These are phyloP conservation scores for Arvicanthis niloticus DNA, from an alignment of 2,113 vertebrate genomes.

Conservation along the genomic window DNA sequence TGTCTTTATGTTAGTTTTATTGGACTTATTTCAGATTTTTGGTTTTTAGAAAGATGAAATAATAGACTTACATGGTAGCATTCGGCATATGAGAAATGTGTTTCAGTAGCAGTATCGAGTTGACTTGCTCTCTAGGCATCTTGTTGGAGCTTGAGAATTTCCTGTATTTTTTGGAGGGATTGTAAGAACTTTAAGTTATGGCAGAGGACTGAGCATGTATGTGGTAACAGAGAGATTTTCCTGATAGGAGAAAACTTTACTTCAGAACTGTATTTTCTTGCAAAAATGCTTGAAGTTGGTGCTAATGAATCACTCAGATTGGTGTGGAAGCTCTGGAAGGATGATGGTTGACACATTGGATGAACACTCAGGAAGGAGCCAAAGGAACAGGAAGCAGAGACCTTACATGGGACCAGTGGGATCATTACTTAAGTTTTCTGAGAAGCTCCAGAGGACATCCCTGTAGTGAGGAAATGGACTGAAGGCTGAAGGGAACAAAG, in stretches of 20 bases:
- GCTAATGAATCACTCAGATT: neutral
- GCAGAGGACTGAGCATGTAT: neutral
- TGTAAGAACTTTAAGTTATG: neutral
- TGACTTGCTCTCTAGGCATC: neutral
- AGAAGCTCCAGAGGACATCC: too few relatives aligned
- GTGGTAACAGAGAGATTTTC: neutral
- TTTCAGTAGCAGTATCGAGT: neutral
- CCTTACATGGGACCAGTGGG: neutral
- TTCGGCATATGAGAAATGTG: neutral
- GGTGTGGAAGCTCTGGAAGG: neutral
- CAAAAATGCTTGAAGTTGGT: neutral
- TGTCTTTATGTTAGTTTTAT: neutral
- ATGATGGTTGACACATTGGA: neutral
- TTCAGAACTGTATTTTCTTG: neutral
- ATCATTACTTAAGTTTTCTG: neutral
- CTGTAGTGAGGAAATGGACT: neutral
- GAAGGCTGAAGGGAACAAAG: neutral
- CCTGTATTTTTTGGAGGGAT: neutral
- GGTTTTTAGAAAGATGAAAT: neutral
- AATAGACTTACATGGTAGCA: neutral
- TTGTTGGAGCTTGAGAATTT: neutral
- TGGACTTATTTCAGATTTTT: neutral
- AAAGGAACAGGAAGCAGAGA: neutral
- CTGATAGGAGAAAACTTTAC: neutral
- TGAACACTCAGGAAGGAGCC: neutral